Evolutionary conservation across 1,140 invertebrate species (phyloP), one percentile per base, ranked within the genome.

Genomic region (Globodera ellingtonae): DNA sequence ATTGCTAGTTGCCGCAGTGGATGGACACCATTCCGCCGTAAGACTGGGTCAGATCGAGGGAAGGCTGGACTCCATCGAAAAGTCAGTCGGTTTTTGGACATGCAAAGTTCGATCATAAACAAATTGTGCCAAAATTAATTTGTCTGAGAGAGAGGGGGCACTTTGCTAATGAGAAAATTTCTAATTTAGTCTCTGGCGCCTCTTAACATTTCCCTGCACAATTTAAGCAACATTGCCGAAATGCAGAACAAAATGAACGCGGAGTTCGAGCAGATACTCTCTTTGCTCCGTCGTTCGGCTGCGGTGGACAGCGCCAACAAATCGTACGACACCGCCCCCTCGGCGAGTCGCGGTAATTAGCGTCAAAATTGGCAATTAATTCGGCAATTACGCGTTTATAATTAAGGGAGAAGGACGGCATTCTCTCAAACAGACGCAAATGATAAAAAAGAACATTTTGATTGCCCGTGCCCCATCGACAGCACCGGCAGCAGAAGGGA

Each of bases 171-270:
- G 35, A 35, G 35, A 35, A 35, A 2, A 35, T 35, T 35, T 35
- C 35, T 35, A 35, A 35, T 35, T 35, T 35, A 35, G 1, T 35
- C 35, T 35, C 1, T 35, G 35, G 1, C 1, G 35, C 35, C 35
- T 35, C 35, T 2, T 35, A 35, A 35, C 35, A 2, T 35, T 35
- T 3, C 35, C 59, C 46, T 21, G n/a, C 71, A 48, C 21, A 56
- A 52, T 83, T 87, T 83, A 72, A 88, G 86, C 13, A 86, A 89
- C 75, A 76, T 88, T 35, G 85, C 86, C 62, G 72, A 79, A 79
- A 88, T 88, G 85, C 82, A 88, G 52, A 88, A 88, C 83, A 87
- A 87, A 69, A 84, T 88, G 80, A 88, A 88, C 77, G 81, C 73
- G 13, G 84, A 89, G 70, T 78, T 88, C 18, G 86, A 88, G 59